These are phyloP conservation scores for Eilema caniola DNA, from an alignment of 2,888 invertebrate genomes.

Conservation along the genomic window DNA sequence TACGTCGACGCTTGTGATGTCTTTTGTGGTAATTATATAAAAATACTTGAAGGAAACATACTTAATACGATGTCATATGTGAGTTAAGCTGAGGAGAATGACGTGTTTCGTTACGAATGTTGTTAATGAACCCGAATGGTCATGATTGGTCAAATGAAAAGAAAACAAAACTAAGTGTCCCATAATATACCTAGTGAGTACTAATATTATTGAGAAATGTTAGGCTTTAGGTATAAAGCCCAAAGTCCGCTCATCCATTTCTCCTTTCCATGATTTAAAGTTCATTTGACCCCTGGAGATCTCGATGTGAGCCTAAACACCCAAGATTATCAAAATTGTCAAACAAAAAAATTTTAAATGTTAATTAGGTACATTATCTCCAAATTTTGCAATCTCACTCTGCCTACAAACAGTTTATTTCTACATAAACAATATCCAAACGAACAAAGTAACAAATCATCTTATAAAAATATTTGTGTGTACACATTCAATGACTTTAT, in stretches of 20 bases:
- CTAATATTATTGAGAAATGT: no score
- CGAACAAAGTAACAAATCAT: neutral
- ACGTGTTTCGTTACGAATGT: neutral
- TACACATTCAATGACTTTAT: conserved; percentile 27
- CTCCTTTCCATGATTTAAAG: no score
- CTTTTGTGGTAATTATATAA: conserved; percentile 21
- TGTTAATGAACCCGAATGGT: no score
- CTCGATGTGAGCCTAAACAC: no score
- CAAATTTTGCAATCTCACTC: neutral
- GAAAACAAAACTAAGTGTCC: no score
- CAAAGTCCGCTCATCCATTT: no score
- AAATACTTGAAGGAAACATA: neutral
- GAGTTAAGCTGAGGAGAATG: neutral
- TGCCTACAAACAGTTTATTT: neutral
- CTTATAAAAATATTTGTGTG: conserved; percentile 8
- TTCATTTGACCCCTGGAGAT: no score
- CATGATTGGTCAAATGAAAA: no score
- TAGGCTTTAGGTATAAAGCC: no score
- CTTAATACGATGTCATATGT: neutral
- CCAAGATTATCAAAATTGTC: no score
- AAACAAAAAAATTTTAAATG: neutral
- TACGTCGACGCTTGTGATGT: conserved; percentile 15
- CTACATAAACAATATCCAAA: neutral
- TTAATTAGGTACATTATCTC: neutral
- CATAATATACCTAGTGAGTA: no score